phyloP scores from a whole-genome alignment of 2,888 invertebrate genomes.

The Xestoiulus laeticollis region DNA sequence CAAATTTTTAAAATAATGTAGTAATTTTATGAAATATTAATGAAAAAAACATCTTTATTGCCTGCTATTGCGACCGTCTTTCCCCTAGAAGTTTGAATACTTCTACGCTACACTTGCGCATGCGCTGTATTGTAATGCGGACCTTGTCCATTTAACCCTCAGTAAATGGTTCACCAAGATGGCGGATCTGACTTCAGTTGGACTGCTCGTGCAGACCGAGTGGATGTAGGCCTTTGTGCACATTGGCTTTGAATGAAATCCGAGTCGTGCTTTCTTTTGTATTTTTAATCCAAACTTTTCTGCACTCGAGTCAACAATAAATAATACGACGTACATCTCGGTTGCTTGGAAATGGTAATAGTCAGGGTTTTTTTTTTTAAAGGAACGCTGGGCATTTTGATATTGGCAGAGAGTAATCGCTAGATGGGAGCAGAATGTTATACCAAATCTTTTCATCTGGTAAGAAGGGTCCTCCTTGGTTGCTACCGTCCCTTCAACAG shows the following conservation, averaged over 20 bases:
- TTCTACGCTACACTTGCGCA: too few relatives aligned
- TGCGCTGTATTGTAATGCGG: too few relatives aligned
- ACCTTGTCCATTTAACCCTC: not conserved
- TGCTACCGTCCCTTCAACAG: not conserved
- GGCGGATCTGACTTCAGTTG: too few relatives aligned
- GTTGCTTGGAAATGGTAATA: conserved; percentile 19
- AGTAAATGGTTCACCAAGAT: not conserved
- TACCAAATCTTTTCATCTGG: conserved; percentile 26
- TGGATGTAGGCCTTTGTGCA: not conserved
- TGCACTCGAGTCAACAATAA: not conserved
- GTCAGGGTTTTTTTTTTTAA: not conserved
- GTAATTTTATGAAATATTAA: too few relatives aligned
- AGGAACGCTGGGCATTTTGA: not conserved
- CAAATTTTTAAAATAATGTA: too few relatives aligned
- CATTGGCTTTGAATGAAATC: not conserved
- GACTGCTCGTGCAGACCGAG: not conserved
- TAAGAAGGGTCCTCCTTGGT: conserved; percentile 7
- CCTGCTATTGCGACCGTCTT: too few relatives aligned
- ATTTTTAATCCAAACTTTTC: conserved; percentile 22
- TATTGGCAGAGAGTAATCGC: not conserved
- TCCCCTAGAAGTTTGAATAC: too few relatives aligned
- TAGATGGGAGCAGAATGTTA: not conserved
- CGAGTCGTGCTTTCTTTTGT: not conserved
- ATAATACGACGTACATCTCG: not conserved
- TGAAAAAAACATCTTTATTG: too few relatives aligned